Evolutionary conservation across 2,888 invertebrate genomes (phyloP), one percentile per base, ranked within the genome.

Genomic region (Proisotoma minuta): DNA sequence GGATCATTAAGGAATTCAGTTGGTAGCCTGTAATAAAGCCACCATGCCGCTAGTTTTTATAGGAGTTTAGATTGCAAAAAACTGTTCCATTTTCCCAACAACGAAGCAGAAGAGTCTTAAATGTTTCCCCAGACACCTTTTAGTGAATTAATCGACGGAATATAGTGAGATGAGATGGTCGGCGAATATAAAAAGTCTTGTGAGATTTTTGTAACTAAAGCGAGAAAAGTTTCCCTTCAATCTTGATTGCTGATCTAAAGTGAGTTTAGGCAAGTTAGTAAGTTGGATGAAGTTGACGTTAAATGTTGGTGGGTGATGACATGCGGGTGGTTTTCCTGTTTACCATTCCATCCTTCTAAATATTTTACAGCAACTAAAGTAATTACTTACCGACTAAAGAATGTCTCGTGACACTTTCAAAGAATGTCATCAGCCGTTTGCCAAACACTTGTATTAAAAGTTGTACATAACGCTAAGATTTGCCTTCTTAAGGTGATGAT

Each of bases 131-230:
- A 59, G 66, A 56, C 63, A 63, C 66, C 66, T 66, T 63, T 66
- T 63, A 63, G 63, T 63, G 66, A 66, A 66, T 66, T 66, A 60
- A 66, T 60, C 63, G 66, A 66, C 66, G 60, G 61, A 60, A 57
- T 60, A 63, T 60, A 63, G 62, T 34, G 34, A 43, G 18, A 20
- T 20, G 15, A 4, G 43, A 20, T 18, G 15, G 43, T 43, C 18
- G 43, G 43, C 5, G 18, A 43, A 43, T n/a, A 43, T 43, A 43
- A 43, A 43, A 43, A 43, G 43, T 43, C n/a, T n/a, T n/a, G 5
- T 15, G 20, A 43, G 43, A 43, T n/a, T 43, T 43, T 43, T 18
- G 43, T 43, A 5, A 18, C 20, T 18, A 43, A 43, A 43, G 18
- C 20, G 5, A 20, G 18, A 8, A 34, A 43, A 43, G 43, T 43